Evolutionary conservation across 2,113 vertebrate genomes (phyloP), one percentile per base, ranked within the genome.

Genomic region (Amblyornis subalaris): DNA sequence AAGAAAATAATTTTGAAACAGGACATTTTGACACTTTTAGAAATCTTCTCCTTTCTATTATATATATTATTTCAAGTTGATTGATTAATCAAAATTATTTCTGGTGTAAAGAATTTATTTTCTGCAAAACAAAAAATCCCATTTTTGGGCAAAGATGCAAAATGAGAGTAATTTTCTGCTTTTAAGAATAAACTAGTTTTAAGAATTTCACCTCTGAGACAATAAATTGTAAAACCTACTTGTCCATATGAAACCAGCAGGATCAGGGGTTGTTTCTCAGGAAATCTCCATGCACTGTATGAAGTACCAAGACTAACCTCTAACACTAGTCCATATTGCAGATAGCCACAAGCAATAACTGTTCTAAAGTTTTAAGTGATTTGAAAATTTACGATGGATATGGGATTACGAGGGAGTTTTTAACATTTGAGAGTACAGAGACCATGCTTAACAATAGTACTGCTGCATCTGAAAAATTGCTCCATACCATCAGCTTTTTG

Each of bases 361-460:
- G 6, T 12, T 35, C n/a, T 35, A 14, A 55, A 73, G 6, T 65
- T 85, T 45, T 15, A 51, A 62, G 6, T 19, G 20, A 58, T 50
- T 72, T 71, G 62, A 28, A 89, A 67, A 33, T 25, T 45, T 57
- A 31, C 28, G 58, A 36, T 33, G 31, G 23, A 40, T 7, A n/a
- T 4, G 40, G 66, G 7, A 48, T 50, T 60, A 36, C 51, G 11
- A 72, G 48, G 21, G 20, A 57, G 2, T 5, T 51, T 88, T 77
- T 24, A 84, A 26, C 18, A 18, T 42, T 20, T 78, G 16, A 66
- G 36, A 35, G 12, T 42, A 69, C 4, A 65, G n/a, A 29, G 3
- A 55, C 6, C 20, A 17, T 0, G 1, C 16, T 74, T 29, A 61
- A 18, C 19, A 42, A n/a, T 0, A 66, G 3, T 16, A 40, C 16